Evolutionary conservation across 2,797 vertebrate species (phyloP).

Genomic region (Rhincodon typus): DNA sequence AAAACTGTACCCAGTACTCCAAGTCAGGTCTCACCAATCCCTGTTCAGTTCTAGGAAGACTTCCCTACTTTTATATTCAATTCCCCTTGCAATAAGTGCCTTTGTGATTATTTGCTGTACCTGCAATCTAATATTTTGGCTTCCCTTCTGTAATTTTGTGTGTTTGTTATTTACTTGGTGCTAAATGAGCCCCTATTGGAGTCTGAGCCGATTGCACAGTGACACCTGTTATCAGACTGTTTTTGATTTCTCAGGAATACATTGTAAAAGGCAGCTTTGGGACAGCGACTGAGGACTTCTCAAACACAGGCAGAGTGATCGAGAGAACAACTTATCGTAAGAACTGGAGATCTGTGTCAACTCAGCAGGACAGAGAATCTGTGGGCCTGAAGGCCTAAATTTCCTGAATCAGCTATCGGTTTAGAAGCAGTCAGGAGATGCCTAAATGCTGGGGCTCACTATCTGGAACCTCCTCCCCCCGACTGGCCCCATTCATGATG

Average conservation of each 20-base stretch:
- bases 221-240: conserved; percentile 29
- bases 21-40: neutral
- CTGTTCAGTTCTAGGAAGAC: neutral
- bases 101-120: neutral
- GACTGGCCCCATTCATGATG: too few relatives aligned
- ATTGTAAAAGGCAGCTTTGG: neutral
- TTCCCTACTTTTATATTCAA: neutral
- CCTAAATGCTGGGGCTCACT: neutral
- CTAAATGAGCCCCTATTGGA: neutral
- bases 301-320: too few relatives aligned
- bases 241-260: too few relatives aligned
- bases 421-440: neutral
- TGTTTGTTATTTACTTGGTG: neutral
- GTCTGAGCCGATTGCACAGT: neutral
- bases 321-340: conserved; percentile 74
- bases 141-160: neutral
- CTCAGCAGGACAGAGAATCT: neutral
- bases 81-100: neutral
- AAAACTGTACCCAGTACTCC: neutral
- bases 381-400: neutral
- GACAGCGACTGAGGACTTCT: neutral
- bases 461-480: neutral
- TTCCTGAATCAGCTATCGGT: neutral
- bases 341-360: conserved; percentile 27
- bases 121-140: neutral